Conservation (phyloP, 2,888 invertebrate genomes). For the Melanargia galathea region DNA sequence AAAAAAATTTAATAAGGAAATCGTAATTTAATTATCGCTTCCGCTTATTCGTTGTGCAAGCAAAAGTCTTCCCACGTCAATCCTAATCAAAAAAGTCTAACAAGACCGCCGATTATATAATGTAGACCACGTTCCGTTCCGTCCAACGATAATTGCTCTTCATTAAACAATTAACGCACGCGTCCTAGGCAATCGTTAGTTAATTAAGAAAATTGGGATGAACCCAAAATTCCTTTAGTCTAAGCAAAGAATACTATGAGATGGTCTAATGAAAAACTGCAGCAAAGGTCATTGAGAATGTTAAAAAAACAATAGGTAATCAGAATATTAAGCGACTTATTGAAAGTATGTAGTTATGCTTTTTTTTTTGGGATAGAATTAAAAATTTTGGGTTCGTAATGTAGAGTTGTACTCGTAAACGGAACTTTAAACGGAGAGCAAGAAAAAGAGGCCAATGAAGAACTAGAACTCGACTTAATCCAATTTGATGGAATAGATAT, state of each 20-base stretch:
- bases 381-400: too few relatives aligned
- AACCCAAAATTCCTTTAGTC: conserved; percentile 23
- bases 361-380: too few relatives aligned
- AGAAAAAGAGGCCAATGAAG: too few relatives aligned
- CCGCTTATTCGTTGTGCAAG: conserved; percentile 37
- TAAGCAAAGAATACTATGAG: too few relatives aligned
- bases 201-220: conserved; percentile 39
- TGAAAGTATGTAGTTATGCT: too few relatives aligned
- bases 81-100: conserved; percentile 69
- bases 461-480: too few relatives aligned
- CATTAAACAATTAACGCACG: conserved; percentile 70
- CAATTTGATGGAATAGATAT: too few relatives aligned
- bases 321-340: too few relatives aligned
- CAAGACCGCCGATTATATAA: conserved; percentile 64
- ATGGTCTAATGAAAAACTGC: neutral
- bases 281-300: neutral
- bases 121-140: conserved; percentile 56
- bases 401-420: too few relatives aligned
- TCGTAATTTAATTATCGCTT: conserved; percentile 38
- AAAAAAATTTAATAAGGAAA: conserved; percentile 23
- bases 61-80: conserved; percentile 66
- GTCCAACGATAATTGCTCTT: conserved; percentile 67
- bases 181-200: conserved; percentile 37
- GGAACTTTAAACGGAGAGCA: too few relatives aligned
- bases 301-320: neutral